phyloP scores from a whole-genome alignment of 2,888 invertebrate species.

The Danaus chrysippus region DNA sequence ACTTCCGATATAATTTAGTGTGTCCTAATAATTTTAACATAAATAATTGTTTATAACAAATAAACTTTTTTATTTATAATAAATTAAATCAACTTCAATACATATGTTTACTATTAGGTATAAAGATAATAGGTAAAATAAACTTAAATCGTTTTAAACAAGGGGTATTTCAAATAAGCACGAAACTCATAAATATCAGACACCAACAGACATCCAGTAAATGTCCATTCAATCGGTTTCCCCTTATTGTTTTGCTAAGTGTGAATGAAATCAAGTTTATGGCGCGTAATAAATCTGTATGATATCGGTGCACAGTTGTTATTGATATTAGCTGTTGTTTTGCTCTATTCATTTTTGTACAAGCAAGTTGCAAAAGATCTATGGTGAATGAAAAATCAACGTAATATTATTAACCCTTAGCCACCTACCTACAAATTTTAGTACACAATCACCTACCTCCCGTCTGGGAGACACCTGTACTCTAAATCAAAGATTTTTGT shows the following conservation, averaged over 20 bases:
- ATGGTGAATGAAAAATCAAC: neutral
- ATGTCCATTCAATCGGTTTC: conserved; percentile 13
- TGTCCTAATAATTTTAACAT: too few species aligned
- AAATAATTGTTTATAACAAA: too few species aligned
- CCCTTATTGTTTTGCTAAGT: conserved; percentile 29
- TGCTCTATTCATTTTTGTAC: conserved; percentile 20
- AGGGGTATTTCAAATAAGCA: neutral
- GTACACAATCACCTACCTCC: too few species aligned
- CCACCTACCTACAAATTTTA: too few species aligned
- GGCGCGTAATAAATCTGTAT: conserved; percentile 25
- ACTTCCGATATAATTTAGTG: too few species aligned
- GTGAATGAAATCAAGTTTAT: conserved; percentile 32
- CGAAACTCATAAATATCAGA: neutral
- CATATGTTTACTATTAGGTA: too few species aligned
- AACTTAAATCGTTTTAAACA: neutral
- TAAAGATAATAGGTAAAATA: neutral
- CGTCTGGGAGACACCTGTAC: too few species aligned
- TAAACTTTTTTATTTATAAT: too few species aligned
- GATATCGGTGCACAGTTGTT: conserved; percentile 23
- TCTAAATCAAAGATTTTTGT: too few species aligned
- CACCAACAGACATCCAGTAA: conserved; percentile 7
- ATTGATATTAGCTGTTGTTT: conserved; percentile 27
- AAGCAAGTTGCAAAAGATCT: neutral
- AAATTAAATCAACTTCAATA: too few species aligned
- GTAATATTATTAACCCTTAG: too few species aligned